Conservation (phyloP, 2,888 invertebrate species). For the Sarcophaga rosellei region DNA sequence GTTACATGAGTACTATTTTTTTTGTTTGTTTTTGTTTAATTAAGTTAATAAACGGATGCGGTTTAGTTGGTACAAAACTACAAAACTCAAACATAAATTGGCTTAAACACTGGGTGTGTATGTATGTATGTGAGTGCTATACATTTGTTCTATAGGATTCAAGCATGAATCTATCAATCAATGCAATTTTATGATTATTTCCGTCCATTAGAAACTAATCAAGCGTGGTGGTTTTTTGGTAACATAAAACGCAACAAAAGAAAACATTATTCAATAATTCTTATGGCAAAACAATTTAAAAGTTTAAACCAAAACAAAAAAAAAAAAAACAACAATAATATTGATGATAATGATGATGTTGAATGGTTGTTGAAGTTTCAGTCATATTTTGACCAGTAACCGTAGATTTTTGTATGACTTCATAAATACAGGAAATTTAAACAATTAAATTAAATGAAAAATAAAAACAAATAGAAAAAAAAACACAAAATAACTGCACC, state of each 20-base stretch:
- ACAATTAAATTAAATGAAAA: background rate
- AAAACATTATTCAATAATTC: slow-evolving; percentile 27
- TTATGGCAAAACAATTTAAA: slow-evolving; percentile 9
- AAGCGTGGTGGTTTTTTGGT: slow-evolving; percentile 66
- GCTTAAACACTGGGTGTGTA: slow-evolving; percentile 55
- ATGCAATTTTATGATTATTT: slow-evolving; percentile 71
- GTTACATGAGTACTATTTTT: background rate
- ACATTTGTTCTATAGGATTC: slow-evolving; percentile 3
- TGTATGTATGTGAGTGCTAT: slow-evolving; percentile 42
- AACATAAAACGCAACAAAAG: slow-evolving; percentile 31
- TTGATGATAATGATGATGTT: background rate
- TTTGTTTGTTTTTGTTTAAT: slow-evolving; percentile 42
- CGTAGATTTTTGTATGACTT: background rate
- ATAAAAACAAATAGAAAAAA: background rate
- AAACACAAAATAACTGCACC: slow-evolving; percentile 11
- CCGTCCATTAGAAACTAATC: slow-evolving; percentile 70
- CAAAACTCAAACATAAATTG: slow-evolving; percentile 44
- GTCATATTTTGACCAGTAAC: background rate
- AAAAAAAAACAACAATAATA: background rate
- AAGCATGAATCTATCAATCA: slow-evolving; percentile 67
- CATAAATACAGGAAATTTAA: slow-evolving; percentile 42
- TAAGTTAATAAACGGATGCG: slow-evolving; percentile 67
- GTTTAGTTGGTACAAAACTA: slow-evolving; percentile 56
- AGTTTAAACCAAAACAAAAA: background rate
- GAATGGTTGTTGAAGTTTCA: background rate